Percentiles rank a stretch among this genome's conserved stretches.
Evolutionary conservation across 2,888 invertebrate genomes (phyloP).

Genomic region (Nymphalis urticae): DNA sequence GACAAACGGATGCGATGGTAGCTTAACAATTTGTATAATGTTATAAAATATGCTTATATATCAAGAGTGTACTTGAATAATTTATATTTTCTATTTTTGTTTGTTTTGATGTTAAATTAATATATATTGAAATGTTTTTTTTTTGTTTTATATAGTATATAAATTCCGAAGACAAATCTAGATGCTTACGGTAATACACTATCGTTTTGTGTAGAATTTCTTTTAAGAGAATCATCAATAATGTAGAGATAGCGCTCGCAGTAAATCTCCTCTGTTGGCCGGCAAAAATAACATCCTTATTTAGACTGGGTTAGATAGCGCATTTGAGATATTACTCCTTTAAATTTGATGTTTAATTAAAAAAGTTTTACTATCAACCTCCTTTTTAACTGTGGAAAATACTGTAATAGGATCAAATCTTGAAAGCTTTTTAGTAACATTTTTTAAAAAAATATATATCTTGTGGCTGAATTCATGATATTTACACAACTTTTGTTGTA

Average conservation of each 20-base stretch:
- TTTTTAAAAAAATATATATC: neutral
- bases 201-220: constrained; percentile 6
- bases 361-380: too few relatives aligned
- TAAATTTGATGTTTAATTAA: neutral
- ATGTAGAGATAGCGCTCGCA: constrained; percentile 9
- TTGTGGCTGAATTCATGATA: neutral
- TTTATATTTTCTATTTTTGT: too few relatives aligned
- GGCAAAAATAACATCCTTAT: constrained; percentile 18
- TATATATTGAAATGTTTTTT: too few relatives aligned
- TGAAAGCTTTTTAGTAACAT: too few relatives aligned
- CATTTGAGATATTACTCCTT: constrained; percentile 6
- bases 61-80: too few relatives aligned
- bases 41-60: too few relatives aligned
- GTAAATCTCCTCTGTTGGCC: constrained; percentile 13
- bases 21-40: too few relatives aligned
- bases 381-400: too few relatives aligned
- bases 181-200: neutral
- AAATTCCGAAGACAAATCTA: neutral
- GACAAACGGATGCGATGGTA: too few relatives aligned
- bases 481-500: too few relatives aligned
- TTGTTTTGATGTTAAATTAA: too few relatives aligned
- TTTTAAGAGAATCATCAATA: constrained; percentile 15
- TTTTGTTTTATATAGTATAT: neutral
- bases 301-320: constrained; percentile 17
- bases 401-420: too few relatives aligned